phyloP scores from a whole-genome alignment of 1,140 invertebrate species.

The Agrilus planipennis region DNA sequence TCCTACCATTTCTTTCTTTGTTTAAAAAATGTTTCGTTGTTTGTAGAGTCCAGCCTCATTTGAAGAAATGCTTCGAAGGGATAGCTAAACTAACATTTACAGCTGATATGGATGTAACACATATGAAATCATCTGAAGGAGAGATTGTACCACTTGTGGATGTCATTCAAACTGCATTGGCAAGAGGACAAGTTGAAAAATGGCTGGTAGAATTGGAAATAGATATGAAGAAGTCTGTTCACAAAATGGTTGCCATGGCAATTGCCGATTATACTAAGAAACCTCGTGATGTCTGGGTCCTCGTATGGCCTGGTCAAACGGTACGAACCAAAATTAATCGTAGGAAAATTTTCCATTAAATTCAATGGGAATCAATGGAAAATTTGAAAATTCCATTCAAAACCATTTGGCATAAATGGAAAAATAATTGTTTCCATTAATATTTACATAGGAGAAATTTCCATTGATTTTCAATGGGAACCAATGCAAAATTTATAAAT shows the following conservation, averaged over 20 bases:
- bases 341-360: too few relatives aligned
- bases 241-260: constrained; percentile 49
- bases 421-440: too few relatives aligned
- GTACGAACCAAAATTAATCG: constrained; percentile 27
- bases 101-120: constrained; percentile 72
- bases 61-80: constrained; percentile 94
- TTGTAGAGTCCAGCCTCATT: constrained; percentile 84
- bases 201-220: constrained; percentile 86
- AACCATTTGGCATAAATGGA: too few relatives aligned
- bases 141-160: constrained; percentile 72
- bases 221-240: constrained; percentile 84
- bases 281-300: constrained; percentile 63
- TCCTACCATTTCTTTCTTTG: too few relatives aligned
- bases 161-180: constrained; percentile 72
- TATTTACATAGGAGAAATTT: too few relatives aligned
- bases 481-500: too few relatives aligned
- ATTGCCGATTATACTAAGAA: constrained; percentile 56
- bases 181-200: constrained; percentile 93
- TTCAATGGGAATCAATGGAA: too few relatives aligned
- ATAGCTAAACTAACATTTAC: constrained; percentile 80
- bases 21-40: too few relatives aligned
- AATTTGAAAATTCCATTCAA: too few relatives aligned
- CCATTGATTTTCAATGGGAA: too few relatives aligned
- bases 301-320: constrained; percentile 82
- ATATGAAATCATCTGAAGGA: constrained; percentile 81